phyloP scores from a whole-genome alignment of 2,797 vertebrate genomes.

The Silurus lanzhouensis region DNA sequence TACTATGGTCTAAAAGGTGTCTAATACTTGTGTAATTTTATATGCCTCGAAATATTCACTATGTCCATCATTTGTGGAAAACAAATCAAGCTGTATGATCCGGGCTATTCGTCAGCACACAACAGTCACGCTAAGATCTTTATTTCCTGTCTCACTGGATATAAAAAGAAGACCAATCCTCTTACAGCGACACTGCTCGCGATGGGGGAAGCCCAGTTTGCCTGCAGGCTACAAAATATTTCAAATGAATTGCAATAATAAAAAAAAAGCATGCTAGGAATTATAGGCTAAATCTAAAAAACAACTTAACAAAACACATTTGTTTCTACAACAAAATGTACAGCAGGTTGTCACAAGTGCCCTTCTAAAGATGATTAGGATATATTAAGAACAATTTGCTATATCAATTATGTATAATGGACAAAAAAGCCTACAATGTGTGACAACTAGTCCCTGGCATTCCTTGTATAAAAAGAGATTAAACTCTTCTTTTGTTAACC shows the following conservation, averaged over 20 bases:
- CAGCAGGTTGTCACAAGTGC: background rate
- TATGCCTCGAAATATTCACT: background rate
- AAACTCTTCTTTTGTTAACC: background rate
- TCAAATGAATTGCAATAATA: conserved; percentile 4
- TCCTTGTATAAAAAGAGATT: background rate
- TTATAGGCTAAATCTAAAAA: background rate
- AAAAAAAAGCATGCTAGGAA: background rate
- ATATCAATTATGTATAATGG: background rate
- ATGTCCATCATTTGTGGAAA: background rate
- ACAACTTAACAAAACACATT: background rate
- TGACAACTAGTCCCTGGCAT: background rate
- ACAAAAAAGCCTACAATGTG: too few species aligned
- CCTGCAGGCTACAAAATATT: background rate
- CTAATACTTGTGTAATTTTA: background rate
- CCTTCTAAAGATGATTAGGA: background rate
- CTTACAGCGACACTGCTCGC: conserved; percentile 65
- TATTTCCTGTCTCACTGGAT: conserved; percentile 60
- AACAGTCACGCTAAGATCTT: conserved; percentile 17
- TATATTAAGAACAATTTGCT: background rate
- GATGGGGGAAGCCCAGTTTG: conserved; percentile 3
- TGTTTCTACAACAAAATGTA: background rate
- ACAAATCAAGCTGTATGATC: background rate
- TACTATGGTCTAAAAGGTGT: background rate
- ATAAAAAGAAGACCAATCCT: conserved; percentile 88
- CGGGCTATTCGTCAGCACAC: background rate